Base-by-base conservation (phyloP, 2,797 vertebrate genomes). In the Aulostomus chinensis region DNA sequence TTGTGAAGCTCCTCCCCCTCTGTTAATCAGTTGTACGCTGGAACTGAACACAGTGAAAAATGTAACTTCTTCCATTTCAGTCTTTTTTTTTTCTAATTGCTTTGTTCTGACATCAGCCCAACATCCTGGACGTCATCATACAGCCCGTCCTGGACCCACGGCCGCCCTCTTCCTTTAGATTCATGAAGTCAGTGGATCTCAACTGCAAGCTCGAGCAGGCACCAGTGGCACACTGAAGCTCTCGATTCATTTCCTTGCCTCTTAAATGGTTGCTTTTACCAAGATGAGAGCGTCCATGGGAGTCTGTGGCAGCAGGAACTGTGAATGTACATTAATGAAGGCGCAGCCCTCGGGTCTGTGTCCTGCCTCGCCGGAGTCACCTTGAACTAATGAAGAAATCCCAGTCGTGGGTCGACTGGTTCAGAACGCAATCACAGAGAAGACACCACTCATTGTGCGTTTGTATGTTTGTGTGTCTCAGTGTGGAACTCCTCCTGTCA, bases 301-400 rank as follows among this genome's bases (percentile, higher is more conserved):
- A 65, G 32, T 45, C 3, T 11, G 16, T 54, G 30, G 36, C 33
- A 62, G 50, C 63, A 64, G 53, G 43, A 70, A 75, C 58, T 39
- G 42, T 31, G 61, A 62, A 69, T 75, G 25, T 56, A 59, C 55
- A 73, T 77, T 71, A 68, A 77, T 76, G 75, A 70, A 55, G 12
- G 48, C 46, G 34, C 41, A 54, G 43, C 34, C 24, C 17, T 62
- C 30, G 36, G 64, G 40, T 68, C 40, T 16, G 7, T 65, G 51
- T 70, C 28, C 20, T 33, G 38, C 40, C 52, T 46, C 35, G 31
- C 67, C 32, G 43, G 59, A 76, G 70, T 81, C 79, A 83, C 79
- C 76, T 83, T 83, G 80, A 82, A 71, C 69, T 70, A 76, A 77
- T 59, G 54, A 49, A 58, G 55, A 59, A 78, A 80, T 74, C 71